Evolutionary conservation across 2,888 invertebrate genomes (phyloP).

Genomic region (Rhagophthalmus giganteus): DNA sequence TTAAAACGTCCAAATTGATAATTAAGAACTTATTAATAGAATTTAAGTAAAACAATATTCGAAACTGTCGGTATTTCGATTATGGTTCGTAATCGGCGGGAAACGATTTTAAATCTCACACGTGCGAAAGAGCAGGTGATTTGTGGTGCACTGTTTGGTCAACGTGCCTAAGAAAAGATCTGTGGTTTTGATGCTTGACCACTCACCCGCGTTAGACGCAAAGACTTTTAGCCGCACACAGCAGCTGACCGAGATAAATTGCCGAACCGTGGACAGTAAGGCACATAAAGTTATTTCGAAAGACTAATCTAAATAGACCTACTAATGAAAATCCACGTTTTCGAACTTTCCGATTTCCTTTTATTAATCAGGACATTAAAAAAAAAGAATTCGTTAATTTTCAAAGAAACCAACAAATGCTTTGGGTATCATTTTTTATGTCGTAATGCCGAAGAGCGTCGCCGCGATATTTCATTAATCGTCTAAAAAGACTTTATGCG

Average conservation of each 20-base stretch:
- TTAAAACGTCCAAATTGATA: no score
- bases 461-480: no score
- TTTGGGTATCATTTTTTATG: no score
- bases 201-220: slow-evolving; percentile 19
- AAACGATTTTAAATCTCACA: slow-evolving; percentile 25
- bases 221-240: slow-evolving; percentile 17
- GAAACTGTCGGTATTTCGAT: not conserved
- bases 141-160: slow-evolving; percentile 21
- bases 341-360: no score
- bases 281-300: not conserved
- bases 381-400: no score
- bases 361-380: no score
- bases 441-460: no score
- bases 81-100: no score
- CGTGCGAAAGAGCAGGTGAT: slow-evolving; percentile 27
- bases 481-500: no score
- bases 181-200: slow-evolving; percentile 30
- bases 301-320: not conserved
- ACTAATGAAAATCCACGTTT: no score
- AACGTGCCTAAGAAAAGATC: slow-evolving; percentile 22
- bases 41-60: not conserved
- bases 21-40: not conserved
- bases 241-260: slow-evolving; percentile 24
- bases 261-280: slow-evolving; percentile 21
- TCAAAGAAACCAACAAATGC: no score